Evolutionary conservation across 2,797 vertebrate species (phyloP).

Genomic region (Scomberomorus guttatus): DNA sequence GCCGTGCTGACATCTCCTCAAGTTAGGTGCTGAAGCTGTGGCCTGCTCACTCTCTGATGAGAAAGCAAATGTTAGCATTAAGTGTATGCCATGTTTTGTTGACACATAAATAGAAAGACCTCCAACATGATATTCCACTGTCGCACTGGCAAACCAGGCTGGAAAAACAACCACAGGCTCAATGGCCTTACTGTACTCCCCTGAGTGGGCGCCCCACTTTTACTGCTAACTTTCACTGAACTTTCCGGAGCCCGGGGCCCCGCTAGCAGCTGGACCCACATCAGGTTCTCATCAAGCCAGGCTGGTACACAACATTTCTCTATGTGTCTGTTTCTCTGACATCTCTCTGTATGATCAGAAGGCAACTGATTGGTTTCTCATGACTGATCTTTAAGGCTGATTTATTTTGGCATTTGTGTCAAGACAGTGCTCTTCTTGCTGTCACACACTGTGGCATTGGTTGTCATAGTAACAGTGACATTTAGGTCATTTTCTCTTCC

Average conservation of each 20-base stretch:
- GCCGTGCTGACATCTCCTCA: background rate
- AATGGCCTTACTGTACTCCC: conserved; percentile 70
- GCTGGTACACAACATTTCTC: conserved; percentile 36
- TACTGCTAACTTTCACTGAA: conserved; percentile 79
- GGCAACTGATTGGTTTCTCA: conserved; percentile 4
- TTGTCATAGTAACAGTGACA: background rate
- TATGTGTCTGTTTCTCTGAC: conserved; percentile 21
- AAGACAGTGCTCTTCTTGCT: background rate
- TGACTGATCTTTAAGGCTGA: background rate
- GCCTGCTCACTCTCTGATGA: background rate
- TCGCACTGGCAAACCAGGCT: conserved; percentile 34
- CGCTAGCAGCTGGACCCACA: conserved; percentile 70
- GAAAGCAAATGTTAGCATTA: background rate
- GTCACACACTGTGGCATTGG: background rate
- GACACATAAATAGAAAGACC: conserved; percentile 30
- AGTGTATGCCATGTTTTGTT: conserved; percentile 9
- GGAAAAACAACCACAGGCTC: conserved; percentile 59
- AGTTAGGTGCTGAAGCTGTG: background rate
- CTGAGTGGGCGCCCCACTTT: conserved; percentile 68
- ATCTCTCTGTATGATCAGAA: conserved; percentile 33
- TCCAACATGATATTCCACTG: conserved; percentile 39
- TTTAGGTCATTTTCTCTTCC: background rate
- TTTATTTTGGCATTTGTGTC: background rate
- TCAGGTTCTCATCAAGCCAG: conserved; percentile 78
- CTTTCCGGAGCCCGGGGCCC: conserved; percentile 69